phyloP scores from a whole-genome alignment of 2,888 invertebrate species.

The Saturnia pavonia region DNA sequence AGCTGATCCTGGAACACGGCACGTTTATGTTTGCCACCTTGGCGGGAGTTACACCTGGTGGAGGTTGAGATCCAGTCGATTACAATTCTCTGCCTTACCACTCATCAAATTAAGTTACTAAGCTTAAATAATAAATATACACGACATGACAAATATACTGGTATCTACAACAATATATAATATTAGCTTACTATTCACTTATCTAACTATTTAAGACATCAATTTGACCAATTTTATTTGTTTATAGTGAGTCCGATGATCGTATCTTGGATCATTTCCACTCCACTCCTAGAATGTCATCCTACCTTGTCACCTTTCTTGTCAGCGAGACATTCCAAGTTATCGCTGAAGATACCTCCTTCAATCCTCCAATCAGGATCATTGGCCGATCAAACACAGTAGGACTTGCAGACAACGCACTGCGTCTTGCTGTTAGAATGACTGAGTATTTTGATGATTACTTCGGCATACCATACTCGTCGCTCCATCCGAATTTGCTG shows the following conservation, averaged over 20 bases:
- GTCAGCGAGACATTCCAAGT: constrained; percentile 79
- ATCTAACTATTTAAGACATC: background rate
- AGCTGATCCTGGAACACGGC: too few species aligned
- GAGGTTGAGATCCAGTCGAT: too few species aligned
- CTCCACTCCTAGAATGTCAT: constrained; percentile 87
- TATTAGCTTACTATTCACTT: too few species aligned
- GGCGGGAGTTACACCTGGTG: too few species aligned
- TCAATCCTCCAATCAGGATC: constrained; percentile 64
- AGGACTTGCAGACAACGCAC: constrained; percentile 56
- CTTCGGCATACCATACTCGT: constrained; percentile 61
- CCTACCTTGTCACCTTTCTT: constrained; percentile 92
- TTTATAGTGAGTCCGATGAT: constrained; percentile 43
- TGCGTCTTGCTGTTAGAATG: constrained; percentile 63
- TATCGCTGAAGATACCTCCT: constrained; percentile 58
- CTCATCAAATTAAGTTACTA: background rate
- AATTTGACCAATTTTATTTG: constrained; percentile 11
- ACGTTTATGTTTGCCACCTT: too few species aligned
- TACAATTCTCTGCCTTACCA: too few species aligned
- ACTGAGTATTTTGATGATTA: constrained; percentile 65
- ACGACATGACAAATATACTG: background rate
- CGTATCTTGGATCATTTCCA: constrained; percentile 64
- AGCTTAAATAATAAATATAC: background rate
- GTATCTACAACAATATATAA: too few species aligned
- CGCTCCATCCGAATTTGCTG: constrained; percentile 56
- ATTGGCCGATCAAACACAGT: constrained; percentile 70